Evolutionary conservation across 2,797 vertebrate genomes (phyloP), one percentile per base, ranked within the genome.

Genomic region (Phaenicophaeus curvirostris): DNA sequence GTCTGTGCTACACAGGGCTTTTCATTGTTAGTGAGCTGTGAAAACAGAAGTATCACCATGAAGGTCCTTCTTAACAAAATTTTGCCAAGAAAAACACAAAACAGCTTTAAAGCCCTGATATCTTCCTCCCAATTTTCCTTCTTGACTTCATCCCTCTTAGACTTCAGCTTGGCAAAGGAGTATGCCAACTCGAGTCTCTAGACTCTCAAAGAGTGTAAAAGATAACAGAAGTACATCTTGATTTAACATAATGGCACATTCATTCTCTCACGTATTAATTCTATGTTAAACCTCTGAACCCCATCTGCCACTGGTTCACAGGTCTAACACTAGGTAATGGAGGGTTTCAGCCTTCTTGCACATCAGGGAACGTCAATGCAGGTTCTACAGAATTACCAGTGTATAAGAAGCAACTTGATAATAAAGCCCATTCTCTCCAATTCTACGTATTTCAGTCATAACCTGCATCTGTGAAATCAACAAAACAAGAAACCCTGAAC

Each of bases 51-150:
- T 14, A 86, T 33, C 53, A 75, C 57, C 50, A 71, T 53, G 86
- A 61, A 87, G 33, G 31, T 59, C 87, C 55, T 59, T 65, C 82
- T 33, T 41, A 66, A 67, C 23, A 71, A 53, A 88, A 76, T 76
- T 39, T 51, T 84, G 46, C 12, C 80, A 86, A 74, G 76, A 96
- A 93, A 89, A 90, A 63, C 3, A 95, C 27, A 19, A 89, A 75
- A 86, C 58, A 19, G 19, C 25, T 87, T 78, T 74, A 75, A 92
- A 87, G 2, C 6, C 54, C 57, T 80, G 31, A 83, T 69, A 82
- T 39, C 53, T 50, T 93, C 33, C 58, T 76, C 44, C 35, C 14
- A 79, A 20, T 25, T 42, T 31, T 77, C 39, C 27, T 42, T 84
- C 73, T 81, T 78, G 67, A 94, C 55, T 76, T 73, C 74, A 73